A percentile compares a stretch with the other conserved stretches of the same genome.
These are phyloP conservation scores for Spilogale gracilis DNA, from an alignment of 2,113 vertebrate genomes.

Conservation along the genomic window DNA sequence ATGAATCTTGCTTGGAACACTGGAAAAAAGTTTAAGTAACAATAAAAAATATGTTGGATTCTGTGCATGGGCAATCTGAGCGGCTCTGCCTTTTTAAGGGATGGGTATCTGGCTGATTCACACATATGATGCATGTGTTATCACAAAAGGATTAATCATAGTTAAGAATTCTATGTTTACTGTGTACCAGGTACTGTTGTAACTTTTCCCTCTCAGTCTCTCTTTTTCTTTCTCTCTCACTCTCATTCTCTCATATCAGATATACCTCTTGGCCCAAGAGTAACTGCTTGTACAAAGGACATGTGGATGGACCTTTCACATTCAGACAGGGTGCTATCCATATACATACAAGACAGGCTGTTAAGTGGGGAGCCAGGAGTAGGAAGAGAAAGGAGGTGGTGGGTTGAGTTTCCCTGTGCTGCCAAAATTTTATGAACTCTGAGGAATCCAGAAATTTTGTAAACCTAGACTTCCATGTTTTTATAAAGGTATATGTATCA, in stretches of 20 bases:
- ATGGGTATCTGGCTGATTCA: slow-evolving; percentile 28
- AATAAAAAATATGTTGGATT: slow-evolving; percentile 64
- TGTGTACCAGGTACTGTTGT: not conserved
- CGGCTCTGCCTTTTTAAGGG: not conserved
- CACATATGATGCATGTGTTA: not conserved
- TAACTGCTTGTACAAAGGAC: not conserved
- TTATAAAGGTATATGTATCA: slow-evolving; percentile 6
- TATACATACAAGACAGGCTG: not conserved
- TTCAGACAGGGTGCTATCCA: not conserved
- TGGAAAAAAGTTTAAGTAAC: too few relatives aligned
- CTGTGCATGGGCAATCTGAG: slow-evolving; percentile 23
- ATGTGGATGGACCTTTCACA: not conserved
- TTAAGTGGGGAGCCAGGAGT: not conserved
- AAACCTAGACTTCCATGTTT: not conserved
- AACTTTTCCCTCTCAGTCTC: not conserved
- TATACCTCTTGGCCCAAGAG: not conserved
- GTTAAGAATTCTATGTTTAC: slow-evolving; percentile 51
- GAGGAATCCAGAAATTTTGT: not conserved
- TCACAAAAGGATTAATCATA: slow-evolving; percentile 43
- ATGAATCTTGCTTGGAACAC: too few relatives aligned
- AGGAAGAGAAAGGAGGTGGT: not conserved
- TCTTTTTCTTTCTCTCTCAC: not conserved
- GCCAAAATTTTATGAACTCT: slow-evolving; percentile 22
- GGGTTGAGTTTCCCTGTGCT: not conserved
- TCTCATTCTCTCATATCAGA: not conserved